phyloP scores from a whole-genome alignment of 2,113 vertebrate species.

The Chaetodon trifascialis region DNA sequence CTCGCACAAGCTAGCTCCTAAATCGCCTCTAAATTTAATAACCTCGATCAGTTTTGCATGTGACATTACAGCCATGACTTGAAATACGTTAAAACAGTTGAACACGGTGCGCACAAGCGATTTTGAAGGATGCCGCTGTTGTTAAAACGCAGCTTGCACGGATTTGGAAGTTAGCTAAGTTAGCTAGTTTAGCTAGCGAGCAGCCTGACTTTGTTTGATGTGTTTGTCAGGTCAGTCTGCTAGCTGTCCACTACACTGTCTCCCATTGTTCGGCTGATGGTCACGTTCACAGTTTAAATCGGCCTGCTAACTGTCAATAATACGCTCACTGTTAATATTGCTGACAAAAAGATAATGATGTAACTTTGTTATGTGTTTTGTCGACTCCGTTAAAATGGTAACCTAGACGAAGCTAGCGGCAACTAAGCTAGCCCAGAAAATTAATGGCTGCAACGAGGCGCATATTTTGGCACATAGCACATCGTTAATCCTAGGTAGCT shows the following conservation, averaged over 20 bases:
- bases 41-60: neutral
- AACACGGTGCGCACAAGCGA: fast-evolving
- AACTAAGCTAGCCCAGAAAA: conserved; percentile 27
- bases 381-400: conserved; percentile 7
- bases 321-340: neutral
- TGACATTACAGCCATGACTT: conserved; percentile 26
- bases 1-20: conserved; percentile 9
- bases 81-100: fast-evolving
- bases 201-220: conserved; percentile 79
- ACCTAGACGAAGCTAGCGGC: conserved; percentile 28
- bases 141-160: neutral
- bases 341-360: neutral
- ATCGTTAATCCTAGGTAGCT: conserved; percentile 23
- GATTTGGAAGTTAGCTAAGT: conserved; percentile 56
- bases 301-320: neutral
- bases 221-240: conserved; percentile 78
- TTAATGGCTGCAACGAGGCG: conserved; percentile 49
- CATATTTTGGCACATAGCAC: conserved; percentile 45
- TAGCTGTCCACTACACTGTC: conserved; percentile 61
- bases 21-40: neutral
- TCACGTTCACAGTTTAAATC: conserved; percentile 9
- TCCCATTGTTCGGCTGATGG: conserved; percentile 63
- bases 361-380: neutral
- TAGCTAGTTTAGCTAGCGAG: conserved; percentile 46
- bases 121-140: neutral